Percentiles rank a stretch among this genome's conserved stretches.
Evolutionary conservation across 2,888 invertebrate species (phyloP).

Genomic region (Agrochola lychnidis): DNA sequence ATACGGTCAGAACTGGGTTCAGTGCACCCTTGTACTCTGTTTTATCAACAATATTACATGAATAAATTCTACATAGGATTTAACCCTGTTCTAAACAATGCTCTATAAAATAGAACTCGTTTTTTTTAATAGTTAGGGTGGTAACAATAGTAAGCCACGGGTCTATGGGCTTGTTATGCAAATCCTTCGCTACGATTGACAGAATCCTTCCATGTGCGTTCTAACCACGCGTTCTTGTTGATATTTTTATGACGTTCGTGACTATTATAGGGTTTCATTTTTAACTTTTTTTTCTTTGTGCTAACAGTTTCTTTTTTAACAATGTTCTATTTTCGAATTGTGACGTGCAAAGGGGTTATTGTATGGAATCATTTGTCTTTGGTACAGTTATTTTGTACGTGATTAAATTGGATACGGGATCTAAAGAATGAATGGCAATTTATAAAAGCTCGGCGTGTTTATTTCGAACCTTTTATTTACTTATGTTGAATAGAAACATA

Average conservation of each 20-base stretch:
- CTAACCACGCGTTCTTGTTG: conserved; percentile 47
- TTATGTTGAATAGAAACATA: not conserved
- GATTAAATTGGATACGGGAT: not conserved
- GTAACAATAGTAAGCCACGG: conserved; percentile 14
- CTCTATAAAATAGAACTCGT: not conserved
- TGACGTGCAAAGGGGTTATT: not conserved
- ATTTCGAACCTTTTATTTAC: not conserved
- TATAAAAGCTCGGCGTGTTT: not conserved
- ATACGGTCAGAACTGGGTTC: too few species aligned
- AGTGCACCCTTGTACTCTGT: not conserved
- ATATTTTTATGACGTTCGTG: conserved; percentile 55
- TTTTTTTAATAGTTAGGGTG: conserved; percentile 27
- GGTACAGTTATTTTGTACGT: not conserved
- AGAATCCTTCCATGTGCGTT: conserved; percentile 44
- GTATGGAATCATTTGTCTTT: not conserved
- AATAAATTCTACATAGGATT: not conserved
- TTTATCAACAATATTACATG: not conserved
- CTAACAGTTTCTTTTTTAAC: conserved; percentile 19
- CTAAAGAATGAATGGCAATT: not conserved
- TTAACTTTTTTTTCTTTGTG: conserved; percentile 21
- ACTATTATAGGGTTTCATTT: conserved; percentile 42
- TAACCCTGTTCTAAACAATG: not conserved
- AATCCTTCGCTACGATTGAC: conserved; percentile 36
- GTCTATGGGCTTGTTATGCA: conserved; percentile 48
- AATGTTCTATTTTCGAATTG: conserved; percentile 24